Conservation (phyloP, 1,140 invertebrate genomes). For the Papilio helenus region DNA sequence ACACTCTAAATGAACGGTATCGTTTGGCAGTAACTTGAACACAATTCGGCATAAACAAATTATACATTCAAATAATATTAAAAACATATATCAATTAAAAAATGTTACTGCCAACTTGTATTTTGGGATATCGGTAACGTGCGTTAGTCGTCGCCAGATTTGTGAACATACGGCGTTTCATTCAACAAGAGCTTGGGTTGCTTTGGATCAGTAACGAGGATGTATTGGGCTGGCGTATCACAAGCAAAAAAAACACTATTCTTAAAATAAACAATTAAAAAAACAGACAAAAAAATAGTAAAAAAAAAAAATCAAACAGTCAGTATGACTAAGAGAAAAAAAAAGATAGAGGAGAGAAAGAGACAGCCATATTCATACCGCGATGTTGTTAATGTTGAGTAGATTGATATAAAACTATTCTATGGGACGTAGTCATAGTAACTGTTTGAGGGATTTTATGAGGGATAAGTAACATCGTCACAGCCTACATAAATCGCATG, state of each 20-base stretch:
- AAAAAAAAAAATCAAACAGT: slow-evolving; percentile 80
- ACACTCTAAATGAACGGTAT: slow-evolving; percentile 76
- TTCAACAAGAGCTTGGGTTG: slow-evolving; percentile 64
- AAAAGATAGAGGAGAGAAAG: slow-evolving; percentile 77
- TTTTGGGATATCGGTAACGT: slow-evolving; percentile 61
- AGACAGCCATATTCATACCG: slow-evolving; percentile 78
- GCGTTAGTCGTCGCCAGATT: slow-evolving; percentile 67
- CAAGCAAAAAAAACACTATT: slow-evolving; percentile 81
- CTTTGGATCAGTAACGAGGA: slow-evolving; percentile 75
- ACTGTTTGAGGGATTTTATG: slow-evolving; percentile 76
- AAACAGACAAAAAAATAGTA: slow-evolving; percentile 68
- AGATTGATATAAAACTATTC: slow-evolving; percentile 51
- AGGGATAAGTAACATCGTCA: slow-evolving; percentile 78
- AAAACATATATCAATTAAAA: slow-evolving; percentile 53
- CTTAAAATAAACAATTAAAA: slow-evolving; percentile 66
- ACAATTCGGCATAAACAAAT: slow-evolving; percentile 68
- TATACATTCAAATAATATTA: slow-evolving; percentile 63
- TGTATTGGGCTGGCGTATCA: slow-evolving; percentile 77
- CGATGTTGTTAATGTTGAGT: slow-evolving; percentile 71
- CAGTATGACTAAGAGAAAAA: slow-evolving; percentile 81
- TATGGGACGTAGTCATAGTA: slow-evolving; percentile 75
- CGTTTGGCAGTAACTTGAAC: slow-evolving; percentile 73
- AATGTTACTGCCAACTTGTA: slow-evolving; percentile 65
- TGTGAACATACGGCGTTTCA: slow-evolving; percentile 52
- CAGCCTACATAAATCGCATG: slow-evolving; percentile 79